phyloP scores from a whole-genome alignment of 2,113 vertebrate genomes.

The Catharus fuscescens region DNA sequence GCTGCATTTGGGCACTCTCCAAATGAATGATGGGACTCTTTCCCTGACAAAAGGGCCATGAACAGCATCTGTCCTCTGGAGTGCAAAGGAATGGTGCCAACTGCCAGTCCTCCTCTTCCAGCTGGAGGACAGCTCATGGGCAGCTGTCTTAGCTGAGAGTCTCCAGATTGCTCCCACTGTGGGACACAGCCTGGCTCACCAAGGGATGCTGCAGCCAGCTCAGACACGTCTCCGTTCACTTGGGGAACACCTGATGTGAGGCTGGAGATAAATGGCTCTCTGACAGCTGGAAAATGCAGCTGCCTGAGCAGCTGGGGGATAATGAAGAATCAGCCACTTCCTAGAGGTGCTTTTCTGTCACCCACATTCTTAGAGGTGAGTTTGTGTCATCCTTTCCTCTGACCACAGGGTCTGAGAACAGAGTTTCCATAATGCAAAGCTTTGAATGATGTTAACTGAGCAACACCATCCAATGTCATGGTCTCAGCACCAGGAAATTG shows the following conservation, averaged over 20 bases:
- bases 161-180: not conserved
- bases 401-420: not conserved
- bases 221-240: not conserved
- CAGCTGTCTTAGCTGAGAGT: not conserved
- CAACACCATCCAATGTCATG: not conserved
- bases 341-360: not conserved
- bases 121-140: not conserved
- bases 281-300: not conserved
- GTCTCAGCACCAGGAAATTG: not conserved
- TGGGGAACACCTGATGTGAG: not conserved
- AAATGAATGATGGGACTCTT: not conserved
- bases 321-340: not conserved
- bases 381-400: not conserved
- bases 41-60: not conserved
- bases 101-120: not conserved
- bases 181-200: not conserved
- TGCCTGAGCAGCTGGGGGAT: not conserved
- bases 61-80: not conserved
- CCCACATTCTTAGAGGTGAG: accelerated
- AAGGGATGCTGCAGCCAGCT: not conserved
- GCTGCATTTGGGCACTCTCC: not conserved
- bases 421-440: accelerated
- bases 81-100: not conserved
- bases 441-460: not conserved
- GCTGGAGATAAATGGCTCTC: not conserved